Base-by-base conservation (phyloP, 2,888 invertebrate species). In the Tenthredo livida region DNA sequence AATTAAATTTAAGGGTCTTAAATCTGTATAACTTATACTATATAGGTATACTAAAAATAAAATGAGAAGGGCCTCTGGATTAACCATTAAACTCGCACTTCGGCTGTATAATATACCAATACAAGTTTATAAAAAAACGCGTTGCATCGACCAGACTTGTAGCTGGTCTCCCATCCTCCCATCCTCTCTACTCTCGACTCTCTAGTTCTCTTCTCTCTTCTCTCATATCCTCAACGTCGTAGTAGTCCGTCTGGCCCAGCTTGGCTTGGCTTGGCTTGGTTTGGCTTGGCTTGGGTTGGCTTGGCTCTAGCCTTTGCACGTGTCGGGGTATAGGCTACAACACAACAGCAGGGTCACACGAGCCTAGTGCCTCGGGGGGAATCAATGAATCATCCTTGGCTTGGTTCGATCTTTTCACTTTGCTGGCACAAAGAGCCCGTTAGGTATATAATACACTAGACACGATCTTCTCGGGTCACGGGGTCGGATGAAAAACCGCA, bases 331-430 rank as follows among this genome's bases (percentile, higher is more conserved):
- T 61, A 80, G 78, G 61, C 80, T 80, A 33, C 37, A 61, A 40
- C 21, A 33, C 37, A 21, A n/a, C 21, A 80, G 17, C 54, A 33
- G 17, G 61, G 61, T 80, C 61, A 40, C 58, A 58, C 58, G 17
- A 40, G 80, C 54, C 25, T 25, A 77, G 40, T 12, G 40, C 72
- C 70, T 37, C 54, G 61, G 67, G 85, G 54, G 83, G 82, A 85
- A 85, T 83, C 85, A 82, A 85, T 85, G 85, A 85, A 85, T 85
- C 85, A 85, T 85, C 83, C 83, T 33, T 65, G 67, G 80, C 58
- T 58, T 40, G 70, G 72, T 83, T 85, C 85, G 70, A 83, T 85
- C 85, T 85, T 85, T 83, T 83, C 83, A 83, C 83, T 85, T 72
- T 29, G 58, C 67, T 43, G 37, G 83, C 83, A 83, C 83, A 67